Conservation (phyloP, 2,797 vertebrate species). For the Peromyscus nudipes region DNA sequence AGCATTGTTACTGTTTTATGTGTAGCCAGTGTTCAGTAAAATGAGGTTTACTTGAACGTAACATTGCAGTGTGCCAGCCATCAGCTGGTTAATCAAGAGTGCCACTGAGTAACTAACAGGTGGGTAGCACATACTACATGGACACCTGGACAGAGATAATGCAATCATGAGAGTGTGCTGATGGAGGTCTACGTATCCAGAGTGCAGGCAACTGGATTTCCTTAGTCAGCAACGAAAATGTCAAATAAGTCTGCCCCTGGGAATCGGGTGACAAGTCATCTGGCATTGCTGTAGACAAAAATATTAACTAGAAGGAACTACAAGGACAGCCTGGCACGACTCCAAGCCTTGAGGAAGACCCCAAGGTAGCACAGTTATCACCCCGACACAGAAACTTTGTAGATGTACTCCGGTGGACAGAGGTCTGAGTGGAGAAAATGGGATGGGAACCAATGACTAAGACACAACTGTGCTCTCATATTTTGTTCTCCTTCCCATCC, state of each 20-base stretch:
- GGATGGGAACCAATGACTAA: neutral
- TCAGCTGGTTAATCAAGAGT: neutral
- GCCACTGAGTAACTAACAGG: rapidly evolving
- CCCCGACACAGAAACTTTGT: neutral
- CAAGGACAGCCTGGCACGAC: no score
- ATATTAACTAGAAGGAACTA: neutral
- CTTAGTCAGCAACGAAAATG: no score
- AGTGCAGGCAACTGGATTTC: neutral
- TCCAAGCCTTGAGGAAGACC: neutral
- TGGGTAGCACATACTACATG: neutral
- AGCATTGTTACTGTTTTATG: no score
- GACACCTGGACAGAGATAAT: neutral
- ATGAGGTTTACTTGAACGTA: no score
- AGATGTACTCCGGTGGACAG: neutral
- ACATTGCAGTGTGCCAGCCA: neutral
- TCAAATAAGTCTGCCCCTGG: rapidly evolving
- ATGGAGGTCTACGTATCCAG: rapidly evolving
- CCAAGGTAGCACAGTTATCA: neutral
- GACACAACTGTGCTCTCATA: neutral
- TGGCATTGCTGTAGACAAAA: neutral
- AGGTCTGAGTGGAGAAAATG: neutral
- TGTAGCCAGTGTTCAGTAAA: neutral
- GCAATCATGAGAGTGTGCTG: rapidly evolving
- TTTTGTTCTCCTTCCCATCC: no score
- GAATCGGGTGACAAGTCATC: neutral